Evolutionary conservation across 2,888 invertebrate species (phyloP).

Genomic region (Cylloceria caligata): DNA sequence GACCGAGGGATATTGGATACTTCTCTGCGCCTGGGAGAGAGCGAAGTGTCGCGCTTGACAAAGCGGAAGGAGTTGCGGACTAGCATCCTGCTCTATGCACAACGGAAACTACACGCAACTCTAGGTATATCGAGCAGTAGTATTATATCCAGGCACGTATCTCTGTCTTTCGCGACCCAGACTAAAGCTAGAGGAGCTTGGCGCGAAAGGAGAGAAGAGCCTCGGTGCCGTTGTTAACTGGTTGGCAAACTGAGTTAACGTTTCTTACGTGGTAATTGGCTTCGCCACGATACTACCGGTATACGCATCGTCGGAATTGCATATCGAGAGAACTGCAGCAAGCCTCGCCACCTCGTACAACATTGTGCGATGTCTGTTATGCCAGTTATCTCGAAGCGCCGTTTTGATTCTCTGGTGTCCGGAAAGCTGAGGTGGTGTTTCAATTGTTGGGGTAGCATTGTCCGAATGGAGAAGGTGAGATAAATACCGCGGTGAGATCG

Average conservation of each 20-base stretch:
- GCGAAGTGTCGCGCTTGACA: slow-evolving; percentile 27
- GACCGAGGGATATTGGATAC: slow-evolving; percentile 25
- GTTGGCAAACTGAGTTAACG: slow-evolving; percentile 81
- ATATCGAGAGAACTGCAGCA: slow-evolving; percentile 65
- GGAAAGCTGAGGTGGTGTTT: slow-evolving; percentile 41
- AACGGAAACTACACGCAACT: slow-evolving; percentile 60
- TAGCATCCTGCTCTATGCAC: slow-evolving; percentile 27
- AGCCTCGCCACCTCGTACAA: slow-evolving; percentile 61
- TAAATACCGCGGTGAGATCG: slow-evolving; percentile 46
- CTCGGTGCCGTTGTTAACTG: slow-evolving; percentile 76
- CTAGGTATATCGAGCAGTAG: slow-evolving; percentile 29
- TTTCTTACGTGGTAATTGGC: slow-evolving; percentile 79
- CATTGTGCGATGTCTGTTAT: slow-evolving; percentile 66
- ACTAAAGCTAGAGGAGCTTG: slow-evolving; percentile 17
- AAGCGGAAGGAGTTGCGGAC: slow-evolving; percentile 43
- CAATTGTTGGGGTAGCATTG: slow-evolving; percentile 9
- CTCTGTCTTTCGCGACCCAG: slow-evolving; percentile 42
- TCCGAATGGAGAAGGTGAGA: slow-evolving; percentile 33
- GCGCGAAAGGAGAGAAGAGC: slow-evolving; percentile 16
- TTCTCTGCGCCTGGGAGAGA: slow-evolving; percentile 16
- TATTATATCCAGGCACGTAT: slow-evolving; percentile 42
- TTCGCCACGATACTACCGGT: slow-evolving; percentile 69
- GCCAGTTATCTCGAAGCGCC: slow-evolving; percentile 63
- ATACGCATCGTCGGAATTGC: slow-evolving; percentile 74
- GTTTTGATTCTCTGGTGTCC: slow-evolving; percentile 56